Percentiles rank a stretch among this genome's conserved stretches.
These are phyloP conservation scores for Muschampia plurimacula DNA, from an alignment of 2,888 invertebrate species.

Conservation along the genomic window DNA sequence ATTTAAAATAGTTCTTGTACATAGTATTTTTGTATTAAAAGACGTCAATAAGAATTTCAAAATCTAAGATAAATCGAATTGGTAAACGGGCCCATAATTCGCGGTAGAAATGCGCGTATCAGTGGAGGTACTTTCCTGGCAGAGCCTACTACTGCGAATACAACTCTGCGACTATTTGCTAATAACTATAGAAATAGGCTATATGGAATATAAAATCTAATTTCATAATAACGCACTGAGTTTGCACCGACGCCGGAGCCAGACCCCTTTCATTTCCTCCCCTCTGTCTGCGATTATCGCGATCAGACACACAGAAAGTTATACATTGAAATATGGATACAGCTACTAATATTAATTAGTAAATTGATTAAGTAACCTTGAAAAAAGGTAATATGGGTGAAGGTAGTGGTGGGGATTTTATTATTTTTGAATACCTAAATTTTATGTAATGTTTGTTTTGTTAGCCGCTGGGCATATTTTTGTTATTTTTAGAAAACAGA, in stretches of 20 bases:
- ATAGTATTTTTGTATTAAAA: too few relatives aligned
- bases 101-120: too few relatives aligned
- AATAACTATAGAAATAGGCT: conserved; percentile 3
- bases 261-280: conserved; percentile 35
- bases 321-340: conserved; percentile 26
- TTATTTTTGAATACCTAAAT: too few relatives aligned
- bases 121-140: not conserved
- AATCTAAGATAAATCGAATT: too few relatives aligned
- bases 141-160: not conserved
- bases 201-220: conserved; percentile 21
- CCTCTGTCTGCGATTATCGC: conserved; percentile 33
- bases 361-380: conserved; percentile 1
- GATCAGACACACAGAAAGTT: conserved; percentile 22
- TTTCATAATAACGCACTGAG: conserved; percentile 26
- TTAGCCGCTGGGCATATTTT: too few relatives aligned
- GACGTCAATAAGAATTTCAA: too few relatives aligned
- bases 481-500: too few relatives aligned
- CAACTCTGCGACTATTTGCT: not conserved
- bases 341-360: conserved; percentile 16
- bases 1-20: too few relatives aligned
- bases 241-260: conserved; percentile 19
- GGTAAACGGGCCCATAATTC: too few relatives aligned
- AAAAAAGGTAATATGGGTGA: not conserved
- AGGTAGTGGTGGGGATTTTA: too few relatives aligned
- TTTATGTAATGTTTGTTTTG: too few relatives aligned